Conservation (phyloP, 2,888 invertebrate species). For the Sinelater perroti region DNA sequence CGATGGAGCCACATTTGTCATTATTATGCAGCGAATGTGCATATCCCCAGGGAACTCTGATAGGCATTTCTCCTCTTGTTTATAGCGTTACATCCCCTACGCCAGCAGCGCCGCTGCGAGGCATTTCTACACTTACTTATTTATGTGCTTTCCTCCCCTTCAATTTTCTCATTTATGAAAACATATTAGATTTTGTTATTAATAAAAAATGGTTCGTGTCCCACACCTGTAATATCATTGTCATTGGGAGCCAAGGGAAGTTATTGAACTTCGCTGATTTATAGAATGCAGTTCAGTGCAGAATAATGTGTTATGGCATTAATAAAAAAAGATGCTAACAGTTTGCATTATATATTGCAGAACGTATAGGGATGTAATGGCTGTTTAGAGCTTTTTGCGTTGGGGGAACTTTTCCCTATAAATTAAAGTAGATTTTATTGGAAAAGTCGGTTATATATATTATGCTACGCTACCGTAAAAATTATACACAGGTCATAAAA, state of each 20-base stretch:
- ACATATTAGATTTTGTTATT: conserved; percentile 31
- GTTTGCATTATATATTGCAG: conserved; percentile 31
- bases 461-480: too few species aligned
- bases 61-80: conserved; percentile 27
- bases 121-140: conserved; percentile 29
- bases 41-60: conserved; percentile 28
- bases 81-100: conserved; percentile 30
- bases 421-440: conserved; percentile 32
- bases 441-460: conserved; percentile 28
- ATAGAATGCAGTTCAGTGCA: conserved; percentile 19
- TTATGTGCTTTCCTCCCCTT: conserved; percentile 30
- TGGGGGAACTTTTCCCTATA: conserved; percentile 35
- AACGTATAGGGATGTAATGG: conserved; percentile 37
- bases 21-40: conserved; percentile 43
- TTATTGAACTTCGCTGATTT: conserved; percentile 35
- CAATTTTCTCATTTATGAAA: conserved; percentile 34
- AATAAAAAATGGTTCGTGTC: conserved; percentile 33
- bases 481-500: too few species aligned
- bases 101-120: conserved; percentile 5
- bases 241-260: conserved; percentile 13
- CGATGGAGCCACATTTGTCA: conserved; percentile 45
- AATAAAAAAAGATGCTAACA: conserved; percentile 33
- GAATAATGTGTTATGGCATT: conserved; percentile 27
- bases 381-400: conserved; percentile 41
- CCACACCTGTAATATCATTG: conserved; percentile 35